phyloP scores from a whole-genome alignment of 2,113 vertebrate genomes.

The Martes martes region DNA sequence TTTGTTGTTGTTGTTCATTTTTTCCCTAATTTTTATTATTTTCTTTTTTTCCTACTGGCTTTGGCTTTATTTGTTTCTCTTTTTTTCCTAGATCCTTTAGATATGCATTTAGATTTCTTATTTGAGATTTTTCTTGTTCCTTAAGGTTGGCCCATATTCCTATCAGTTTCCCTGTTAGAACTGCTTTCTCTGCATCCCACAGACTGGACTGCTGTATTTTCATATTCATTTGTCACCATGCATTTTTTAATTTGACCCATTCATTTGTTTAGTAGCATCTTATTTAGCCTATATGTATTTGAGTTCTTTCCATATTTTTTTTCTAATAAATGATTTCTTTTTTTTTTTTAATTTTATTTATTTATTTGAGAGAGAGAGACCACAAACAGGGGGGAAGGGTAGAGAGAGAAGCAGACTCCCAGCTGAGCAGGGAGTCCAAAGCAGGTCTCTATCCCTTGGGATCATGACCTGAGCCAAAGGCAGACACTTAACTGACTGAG shows the following conservation, averaged over 20 bases:
- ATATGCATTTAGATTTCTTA: not conserved
- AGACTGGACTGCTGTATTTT: not conserved
- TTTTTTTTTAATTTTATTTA: no score
- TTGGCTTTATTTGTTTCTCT: not conserved
- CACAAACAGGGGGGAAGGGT: no score
- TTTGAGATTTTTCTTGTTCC: not conserved
- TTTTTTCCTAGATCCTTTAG: not conserved
- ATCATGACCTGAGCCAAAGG: no score
- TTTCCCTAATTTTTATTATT: not conserved
- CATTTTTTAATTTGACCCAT: not conserved
- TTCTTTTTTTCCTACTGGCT: not conserved
- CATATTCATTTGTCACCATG: not conserved
- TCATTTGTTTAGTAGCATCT: not conserved
- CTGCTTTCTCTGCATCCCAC: not conserved
- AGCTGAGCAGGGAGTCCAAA: no score
- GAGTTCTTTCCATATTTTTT: not conserved
- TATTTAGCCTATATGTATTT: not conserved
- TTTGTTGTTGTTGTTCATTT: not conserved
- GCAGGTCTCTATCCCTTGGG: no score
- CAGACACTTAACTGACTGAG: no score
- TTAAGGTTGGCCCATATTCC: not conserved
- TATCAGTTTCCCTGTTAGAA: not conserved
- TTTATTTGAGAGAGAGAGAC: no score
- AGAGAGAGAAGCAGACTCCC: no score
- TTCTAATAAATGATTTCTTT: not conserved